Evolutionary conservation across 2,113 vertebrate species (phyloP), one percentile per base, ranked within the genome.

Genomic region (Notiomystis cincta): DNA sequence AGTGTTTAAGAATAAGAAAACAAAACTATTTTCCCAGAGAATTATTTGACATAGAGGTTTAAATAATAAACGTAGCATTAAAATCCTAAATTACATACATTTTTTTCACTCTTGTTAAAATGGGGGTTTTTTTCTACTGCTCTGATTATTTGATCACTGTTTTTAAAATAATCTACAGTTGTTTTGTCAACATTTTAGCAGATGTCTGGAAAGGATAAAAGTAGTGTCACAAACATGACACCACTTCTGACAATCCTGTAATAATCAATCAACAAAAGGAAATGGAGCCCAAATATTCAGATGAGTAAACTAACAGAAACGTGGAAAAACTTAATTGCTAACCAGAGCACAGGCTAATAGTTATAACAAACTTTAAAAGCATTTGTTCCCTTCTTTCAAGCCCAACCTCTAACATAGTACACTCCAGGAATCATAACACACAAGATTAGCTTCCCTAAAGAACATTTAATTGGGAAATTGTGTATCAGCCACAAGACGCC

Each of bases 201-300:
- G 11, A 56, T 20, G 9, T 70, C 33, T 1, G 0, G 67, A 42
- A 86, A 89, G 47, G 25, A 70, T 21, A 71, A 47, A 86, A 72
- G n/a, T 77, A 82, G 70, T 3, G 2, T 70, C 64, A 31, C 31
- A 75, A 78, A 70, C 54, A 82, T 1, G 4, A 78, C 19, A 93
- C 78, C 22, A 30, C 42, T 73, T 77, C 45, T 69, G 42, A 93
- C 50, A 90, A 69, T 80, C 35, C 64, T 67, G 27, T 37, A 86
- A 50, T 57, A 87, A 88, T 53, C 71, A 94, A 64, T 35, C 73
- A 90, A 91, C 42, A 90, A 84, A 94, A 89, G 25, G 21, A 96
- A 92, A 91, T 1, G 6, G 7, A 85, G 18, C 35, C 33, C 76
- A 93, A 81, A 67, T 75, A 73, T 51, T 81, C 5, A 2, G 27